phyloP scores from a whole-genome alignment of 23 tunicate genomes.

The Pegea sp. region DNA sequence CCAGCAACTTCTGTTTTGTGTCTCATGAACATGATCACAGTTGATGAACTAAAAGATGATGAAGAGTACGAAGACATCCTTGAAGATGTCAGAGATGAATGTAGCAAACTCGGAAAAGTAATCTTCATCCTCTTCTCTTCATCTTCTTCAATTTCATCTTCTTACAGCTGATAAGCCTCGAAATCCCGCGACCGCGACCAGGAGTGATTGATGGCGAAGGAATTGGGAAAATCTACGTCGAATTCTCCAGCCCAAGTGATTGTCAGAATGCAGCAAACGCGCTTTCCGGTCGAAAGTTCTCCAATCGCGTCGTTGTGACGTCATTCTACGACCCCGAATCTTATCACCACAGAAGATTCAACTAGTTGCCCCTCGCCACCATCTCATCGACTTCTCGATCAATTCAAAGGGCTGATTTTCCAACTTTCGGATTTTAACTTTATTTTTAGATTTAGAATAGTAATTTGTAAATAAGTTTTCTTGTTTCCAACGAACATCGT shows the following conservation, averaged over 20 bases:
- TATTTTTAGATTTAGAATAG: no score
- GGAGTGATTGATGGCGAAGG: conserved; percentile 64
- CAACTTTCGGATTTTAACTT: no score
- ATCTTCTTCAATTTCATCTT: neutral
- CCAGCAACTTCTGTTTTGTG: conserved; percentile 67
- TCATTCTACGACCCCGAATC: conserved; percentile 89
- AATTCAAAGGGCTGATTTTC: no score
- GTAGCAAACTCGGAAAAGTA: conserved; percentile 86
- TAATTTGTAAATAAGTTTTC: no score
- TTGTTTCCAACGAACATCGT: no score
- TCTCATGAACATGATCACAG: conserved; percentile 77
- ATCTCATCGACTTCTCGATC: no score
- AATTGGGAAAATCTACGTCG: conserved; percentile 88
- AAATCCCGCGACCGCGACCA: conserved; percentile 79
- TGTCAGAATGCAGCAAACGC: conserved; percentile 68
- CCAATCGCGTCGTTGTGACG: conserved; percentile 86
- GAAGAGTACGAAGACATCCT: conserved; percentile 94
- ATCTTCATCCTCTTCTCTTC: neutral
- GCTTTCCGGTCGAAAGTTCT: conserved; percentile 85
- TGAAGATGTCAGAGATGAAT: conserved; percentile 93
- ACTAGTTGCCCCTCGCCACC: no score
- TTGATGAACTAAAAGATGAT: conserved; percentile 55
- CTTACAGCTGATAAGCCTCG: conserved; percentile 56
- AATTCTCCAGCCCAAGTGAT: conserved; percentile 38
- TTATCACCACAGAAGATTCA: conserved; percentile 70